Conservation (phyloP, 2,113 vertebrate species). For the Caloenas nicobarica region DNA sequence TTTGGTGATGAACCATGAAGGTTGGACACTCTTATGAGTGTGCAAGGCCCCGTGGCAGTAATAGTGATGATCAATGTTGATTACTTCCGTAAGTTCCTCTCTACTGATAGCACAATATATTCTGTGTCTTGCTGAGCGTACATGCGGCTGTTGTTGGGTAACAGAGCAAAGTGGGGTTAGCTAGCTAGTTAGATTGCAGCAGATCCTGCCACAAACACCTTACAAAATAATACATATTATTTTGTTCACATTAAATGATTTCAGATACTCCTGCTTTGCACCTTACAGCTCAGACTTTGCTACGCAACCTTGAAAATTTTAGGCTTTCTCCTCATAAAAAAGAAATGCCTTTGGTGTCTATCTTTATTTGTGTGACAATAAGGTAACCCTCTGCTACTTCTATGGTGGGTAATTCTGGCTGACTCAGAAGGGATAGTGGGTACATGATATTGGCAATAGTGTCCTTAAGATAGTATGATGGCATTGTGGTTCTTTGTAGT, state of each 20-base stretch:
- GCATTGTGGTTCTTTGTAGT: background rate
- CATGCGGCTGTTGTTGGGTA: background rate
- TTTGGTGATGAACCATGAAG: background rate
- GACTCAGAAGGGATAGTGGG: background rate
- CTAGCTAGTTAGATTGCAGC: background rate
- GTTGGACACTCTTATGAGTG: background rate
- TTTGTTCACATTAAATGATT: background rate
- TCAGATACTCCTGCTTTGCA: background rate
- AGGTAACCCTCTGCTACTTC: background rate
- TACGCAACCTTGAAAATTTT: background rate
- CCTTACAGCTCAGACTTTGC: background rate
- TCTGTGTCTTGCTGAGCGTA: background rate
- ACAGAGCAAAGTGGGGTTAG: background rate
- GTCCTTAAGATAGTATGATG: background rate
- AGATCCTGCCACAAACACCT: background rate
- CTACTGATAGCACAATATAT: background rate
- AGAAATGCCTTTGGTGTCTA: background rate
- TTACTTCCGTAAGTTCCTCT: background rate
- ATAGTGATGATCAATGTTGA: background rate
- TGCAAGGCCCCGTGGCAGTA: background rate
- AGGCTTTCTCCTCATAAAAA: background rate
- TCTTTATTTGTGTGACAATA: background rate
- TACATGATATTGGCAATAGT: background rate
- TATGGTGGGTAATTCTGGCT: background rate
- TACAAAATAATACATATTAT: background rate